These are phyloP conservation scores for Lacerta bilineata DNA, from an alignment of 2,797 vertebrate genomes.

Conservation along the genomic window DNA sequence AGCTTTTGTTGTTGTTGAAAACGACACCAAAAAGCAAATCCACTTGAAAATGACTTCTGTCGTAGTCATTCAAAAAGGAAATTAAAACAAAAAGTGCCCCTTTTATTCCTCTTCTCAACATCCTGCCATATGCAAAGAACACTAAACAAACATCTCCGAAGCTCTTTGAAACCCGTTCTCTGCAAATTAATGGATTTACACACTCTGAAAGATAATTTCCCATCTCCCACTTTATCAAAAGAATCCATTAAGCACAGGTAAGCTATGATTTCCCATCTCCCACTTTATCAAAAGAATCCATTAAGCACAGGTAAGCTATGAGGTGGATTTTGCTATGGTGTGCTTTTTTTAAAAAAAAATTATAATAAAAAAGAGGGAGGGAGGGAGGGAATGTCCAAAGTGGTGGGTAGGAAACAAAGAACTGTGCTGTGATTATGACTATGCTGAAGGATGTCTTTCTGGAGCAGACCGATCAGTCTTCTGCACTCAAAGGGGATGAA, in stretches of 20 bases:
- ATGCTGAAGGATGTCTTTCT: neutral
- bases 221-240: slow-evolving; percentile 17
- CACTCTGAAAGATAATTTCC: neutral
- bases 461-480: too few relatives aligned
- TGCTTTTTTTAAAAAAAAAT: neutral
- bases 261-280: too few relatives aligned
- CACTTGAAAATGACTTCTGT: neutral
- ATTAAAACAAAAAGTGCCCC: neutral
- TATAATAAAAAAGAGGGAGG: neutral
- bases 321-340: neutral
- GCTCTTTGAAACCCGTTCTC: neutral
- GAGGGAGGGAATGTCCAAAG: too few relatives aligned
- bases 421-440: neutral
- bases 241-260: slow-evolving; percentile 22
- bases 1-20: neutral
- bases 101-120: neutral
- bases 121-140: neutral
- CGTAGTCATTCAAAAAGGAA: neutral
- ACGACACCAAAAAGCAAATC: neutral
- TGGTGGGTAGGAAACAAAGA: neutral
- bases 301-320: too few relatives aligned
- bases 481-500: neutral
- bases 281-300: too few relatives aligned
- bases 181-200: slow-evolving; percentile 2
- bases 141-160: neutral